Percentiles rank a stretch among this genome's conserved stretches.
phyloP scores from a whole-genome alignment of 2,113 vertebrate genomes.

The Apodemus sylvaticus region DNA sequence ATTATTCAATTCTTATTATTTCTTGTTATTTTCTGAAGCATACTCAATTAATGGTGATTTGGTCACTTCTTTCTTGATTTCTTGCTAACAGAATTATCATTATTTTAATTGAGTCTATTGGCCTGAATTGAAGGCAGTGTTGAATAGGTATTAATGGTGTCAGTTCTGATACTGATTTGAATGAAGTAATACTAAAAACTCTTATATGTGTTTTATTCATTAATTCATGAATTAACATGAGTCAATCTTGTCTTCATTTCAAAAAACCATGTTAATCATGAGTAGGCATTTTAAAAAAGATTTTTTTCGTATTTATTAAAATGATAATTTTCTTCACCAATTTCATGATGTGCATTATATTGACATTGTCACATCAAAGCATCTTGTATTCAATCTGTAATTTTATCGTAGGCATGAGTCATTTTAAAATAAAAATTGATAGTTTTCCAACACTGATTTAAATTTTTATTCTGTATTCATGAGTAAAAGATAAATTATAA shows the following conservation, averaged over 20 bases:
- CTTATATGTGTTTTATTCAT: constrained; percentile 8
- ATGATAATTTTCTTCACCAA: background rate
- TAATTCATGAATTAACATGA: constrained; percentile 19
- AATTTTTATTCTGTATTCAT: background rate
- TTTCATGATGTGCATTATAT: constrained; percentile 4
- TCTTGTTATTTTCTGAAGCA: background rate
- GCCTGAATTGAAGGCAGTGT: background rate
- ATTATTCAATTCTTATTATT: background rate
- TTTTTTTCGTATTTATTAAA: background rate
- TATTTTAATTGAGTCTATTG: background rate
- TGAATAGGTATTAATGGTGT: background rate
- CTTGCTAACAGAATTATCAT: background rate
- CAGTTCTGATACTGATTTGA: background rate
- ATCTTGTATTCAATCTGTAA: constrained; percentile 4
- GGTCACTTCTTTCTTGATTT: background rate
- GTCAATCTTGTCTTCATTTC: background rate
- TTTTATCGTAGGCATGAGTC: background rate
- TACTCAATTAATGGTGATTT: background rate
- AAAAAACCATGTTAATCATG: background rate
- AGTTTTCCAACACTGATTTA: background rate
- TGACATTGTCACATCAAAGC: background rate
- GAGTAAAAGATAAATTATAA: background rate
- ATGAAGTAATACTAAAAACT: background rate
- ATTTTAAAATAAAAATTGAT: constrained; percentile 39
- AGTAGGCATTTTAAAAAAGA: background rate